Percentiles rank a stretch among this genome's conserved stretches.
These are phyloP conservation scores for Parnassius glacialis DNA, from an alignment of 2,888 invertebrate species.

Conservation along the genomic window DNA sequence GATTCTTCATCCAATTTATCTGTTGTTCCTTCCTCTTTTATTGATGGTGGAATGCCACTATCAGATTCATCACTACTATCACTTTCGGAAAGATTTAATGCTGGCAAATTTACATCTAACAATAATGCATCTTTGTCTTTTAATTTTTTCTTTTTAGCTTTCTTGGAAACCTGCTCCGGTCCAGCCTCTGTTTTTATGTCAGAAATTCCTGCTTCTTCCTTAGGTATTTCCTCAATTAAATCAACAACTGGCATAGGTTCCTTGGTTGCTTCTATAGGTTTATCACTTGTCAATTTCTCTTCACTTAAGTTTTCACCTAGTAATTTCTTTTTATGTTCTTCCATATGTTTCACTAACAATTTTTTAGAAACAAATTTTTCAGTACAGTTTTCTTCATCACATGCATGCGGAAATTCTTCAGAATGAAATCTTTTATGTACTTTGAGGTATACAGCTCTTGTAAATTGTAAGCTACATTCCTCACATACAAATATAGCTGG, in stretches of 20 bases:
- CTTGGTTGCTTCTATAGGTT: constrained; percentile 50
- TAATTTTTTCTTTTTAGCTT: constrained; percentile 69
- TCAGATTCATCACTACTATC: constrained; percentile 87
- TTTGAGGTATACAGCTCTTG: constrained; percentile 88
- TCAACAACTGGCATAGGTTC: constrained; percentile 60
- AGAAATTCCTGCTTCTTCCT: constrained; percentile 57
- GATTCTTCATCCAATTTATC: constrained; percentile 38
- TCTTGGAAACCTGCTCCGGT: constrained; percentile 61
- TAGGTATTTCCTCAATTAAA: constrained; percentile 60
- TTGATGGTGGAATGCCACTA: constrained; percentile 50
- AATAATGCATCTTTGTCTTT: constrained; percentile 74
- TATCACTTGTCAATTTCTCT: constrained; percentile 48
- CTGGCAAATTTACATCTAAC: constrained; percentile 85
- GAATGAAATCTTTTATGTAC: constrained; percentile 91
- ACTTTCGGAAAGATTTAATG: constrained; percentile 91
- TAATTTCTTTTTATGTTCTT: constrained; percentile 77
- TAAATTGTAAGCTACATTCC: constrained; percentile 88
- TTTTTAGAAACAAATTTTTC: constrained; percentile 92
- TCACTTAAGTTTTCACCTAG: constrained; percentile 53
- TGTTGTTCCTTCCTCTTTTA: constrained; percentile 42
- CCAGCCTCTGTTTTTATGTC: constrained; percentile 55
- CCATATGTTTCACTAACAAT: constrained; percentile 86
- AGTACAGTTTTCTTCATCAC: constrained; percentile 85
- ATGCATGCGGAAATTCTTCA: constrained; percentile 86
- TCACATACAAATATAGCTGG: constrained; percentile 90